Evolutionary conservation across 2,113 vertebrate genomes (phyloP), one percentile per base, ranked within the genome.

Genomic region (Engraulis encrasicolus): DNA sequence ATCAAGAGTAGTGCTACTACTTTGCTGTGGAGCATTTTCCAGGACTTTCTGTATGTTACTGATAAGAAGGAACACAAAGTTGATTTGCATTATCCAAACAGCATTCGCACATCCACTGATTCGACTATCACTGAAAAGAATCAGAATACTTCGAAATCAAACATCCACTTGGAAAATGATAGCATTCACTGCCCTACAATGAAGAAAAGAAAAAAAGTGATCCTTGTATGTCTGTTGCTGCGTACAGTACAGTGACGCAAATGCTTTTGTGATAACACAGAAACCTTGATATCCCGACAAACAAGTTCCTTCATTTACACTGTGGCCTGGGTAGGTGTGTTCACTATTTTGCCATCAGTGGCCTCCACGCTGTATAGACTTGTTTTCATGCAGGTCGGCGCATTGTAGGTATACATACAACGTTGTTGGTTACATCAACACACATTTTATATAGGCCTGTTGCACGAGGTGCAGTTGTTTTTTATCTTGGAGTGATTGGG

Each of bases 261-360:
- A 74, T 36, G 14, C 23, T 14, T 74, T 74, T 74, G 66, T 74
- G 66, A 74, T 74, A 74, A 74, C 27, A 34, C 9, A 34, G 66
- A 74, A 74, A 74, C 66, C 14, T 61, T 61, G 58, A 27, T 27
- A 61, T 61, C 58, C n/a, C 23, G 58, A 61, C n/a, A 61, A 61
- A 61, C 58, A 74, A 74, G 66, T 74, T 74, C 31, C 31, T 74
- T 15, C 31, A 34, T 34, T 34, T 74, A 6, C 11, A 0, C 66
- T 14, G 3, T 34, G 17, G 27, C 66, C 17, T 12, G 5, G 27
- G 27, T 34, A 17, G 66, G 66, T 74, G 27, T 74, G 58, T 31
- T 2, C 27, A 23, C 23, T 74, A 31, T 74, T 74, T 74, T 74
- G 66, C 27, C 66, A 74, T 74, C 66, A 74, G 54, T n/a, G 54